Evolutionary conservation across 2,888 invertebrate genomes (phyloP).

Genomic region (Dioctria linearis): DNA sequence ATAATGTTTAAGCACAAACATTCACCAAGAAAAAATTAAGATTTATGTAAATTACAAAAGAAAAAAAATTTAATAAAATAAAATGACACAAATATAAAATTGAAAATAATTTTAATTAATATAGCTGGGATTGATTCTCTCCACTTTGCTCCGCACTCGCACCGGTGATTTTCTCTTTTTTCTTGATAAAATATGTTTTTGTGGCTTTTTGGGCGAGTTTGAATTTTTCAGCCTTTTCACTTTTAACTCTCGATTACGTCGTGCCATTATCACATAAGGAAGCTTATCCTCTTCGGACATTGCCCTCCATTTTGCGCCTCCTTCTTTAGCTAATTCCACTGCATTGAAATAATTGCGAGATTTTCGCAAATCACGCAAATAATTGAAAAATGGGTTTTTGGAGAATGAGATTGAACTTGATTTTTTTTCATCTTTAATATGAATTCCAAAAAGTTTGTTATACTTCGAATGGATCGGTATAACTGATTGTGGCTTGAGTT

Average conservation of each 20-base stretch:
- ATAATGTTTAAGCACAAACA: no score
- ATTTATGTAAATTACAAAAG: not conserved
- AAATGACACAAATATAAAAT: not conserved
- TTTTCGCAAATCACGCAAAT: constrained; percentile 42
- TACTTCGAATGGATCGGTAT: not conserved
- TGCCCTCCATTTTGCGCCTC: constrained; percentile 49
- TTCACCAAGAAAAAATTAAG: not conserved
- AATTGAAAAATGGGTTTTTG: constrained; percentile 54
- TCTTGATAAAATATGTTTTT: not conserved
- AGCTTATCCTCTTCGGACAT: constrained; percentile 54
- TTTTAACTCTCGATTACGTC: constrained; percentile 27
- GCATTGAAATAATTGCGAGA: not conserved
- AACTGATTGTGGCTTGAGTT: not conserved
- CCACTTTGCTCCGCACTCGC: not conserved
- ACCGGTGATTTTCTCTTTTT: not conserved
- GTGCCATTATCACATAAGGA: constrained; percentile 50
- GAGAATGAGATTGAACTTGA: not conserved
- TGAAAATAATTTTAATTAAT: not conserved
- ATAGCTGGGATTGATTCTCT: not conserved
- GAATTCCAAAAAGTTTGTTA: not conserved
- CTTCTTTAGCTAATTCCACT: constrained; percentile 30
- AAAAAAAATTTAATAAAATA: not conserved
- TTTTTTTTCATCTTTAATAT: not conserved
- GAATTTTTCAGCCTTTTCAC: constrained; percentile 24
- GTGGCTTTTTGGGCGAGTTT: not conserved